Evolutionary conservation across 92 coral and sea anemone genomes (phyloP).

Genomic region (Bergia sp.): DNA sequence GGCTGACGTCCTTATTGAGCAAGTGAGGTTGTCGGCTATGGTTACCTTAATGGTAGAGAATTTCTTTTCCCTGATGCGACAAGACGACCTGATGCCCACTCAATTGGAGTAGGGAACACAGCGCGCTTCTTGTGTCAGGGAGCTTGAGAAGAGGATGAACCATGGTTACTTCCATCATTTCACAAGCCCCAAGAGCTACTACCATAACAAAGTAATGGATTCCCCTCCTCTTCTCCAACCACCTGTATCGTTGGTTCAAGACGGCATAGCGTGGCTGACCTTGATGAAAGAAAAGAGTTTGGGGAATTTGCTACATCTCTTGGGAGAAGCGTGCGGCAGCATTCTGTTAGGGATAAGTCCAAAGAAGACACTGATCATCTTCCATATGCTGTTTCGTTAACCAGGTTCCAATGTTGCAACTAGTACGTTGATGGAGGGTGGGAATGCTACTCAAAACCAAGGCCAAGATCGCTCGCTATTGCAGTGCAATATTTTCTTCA

Average conservation of each 20-base stretch:
- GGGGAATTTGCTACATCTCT: too few relatives aligned
- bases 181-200: not conserved
- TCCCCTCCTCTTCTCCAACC: not conserved
- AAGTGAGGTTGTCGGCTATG: not conserved
- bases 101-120: not conserved
- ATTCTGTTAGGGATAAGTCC: too few relatives aligned
- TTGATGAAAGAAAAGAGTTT: too few relatives aligned
- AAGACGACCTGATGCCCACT: constrained; percentile 6
- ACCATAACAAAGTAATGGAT: not conserved
- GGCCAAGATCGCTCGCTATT: constrained; percentile 12
- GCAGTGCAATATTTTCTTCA: constrained; percentile 15
- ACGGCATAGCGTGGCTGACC: too few relatives aligned
- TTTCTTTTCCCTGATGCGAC: constrained; percentile 4
- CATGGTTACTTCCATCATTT: not conserved
- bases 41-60: not conserved
- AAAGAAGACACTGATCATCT: too few relatives aligned
- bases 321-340: too few relatives aligned
- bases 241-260: too few relatives aligned
- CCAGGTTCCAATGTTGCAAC: too few relatives aligned
- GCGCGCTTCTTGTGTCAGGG: not conserved
- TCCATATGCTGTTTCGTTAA: too few relatives aligned
- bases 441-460: too few relatives aligned
- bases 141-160: not conserved
- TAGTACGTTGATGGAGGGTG: too few relatives aligned
- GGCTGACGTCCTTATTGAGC: constrained; percentile 6